Conservation (phyloP, 2,888 invertebrate genomes). For the Ditula angustiorana region DNA sequence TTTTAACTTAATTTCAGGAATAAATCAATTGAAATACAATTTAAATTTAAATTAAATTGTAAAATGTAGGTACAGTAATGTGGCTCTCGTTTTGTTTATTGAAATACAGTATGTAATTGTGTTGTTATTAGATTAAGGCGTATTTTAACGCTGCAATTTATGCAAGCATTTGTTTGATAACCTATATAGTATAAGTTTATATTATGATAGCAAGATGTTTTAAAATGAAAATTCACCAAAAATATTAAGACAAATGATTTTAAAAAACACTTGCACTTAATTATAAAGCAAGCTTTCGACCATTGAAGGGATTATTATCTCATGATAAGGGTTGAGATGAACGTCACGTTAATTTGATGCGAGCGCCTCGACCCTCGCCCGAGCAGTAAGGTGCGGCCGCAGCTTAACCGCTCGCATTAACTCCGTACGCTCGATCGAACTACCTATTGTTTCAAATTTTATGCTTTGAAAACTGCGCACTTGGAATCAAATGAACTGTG, state of each 20-base stretch:
- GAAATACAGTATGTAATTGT: no score
- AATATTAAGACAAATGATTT: background rate
- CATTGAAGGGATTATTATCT: background rate
- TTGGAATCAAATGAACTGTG: constrained; percentile 45
- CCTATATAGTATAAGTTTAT: background rate
- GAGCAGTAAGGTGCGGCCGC: background rate
- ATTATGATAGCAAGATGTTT: background rate
- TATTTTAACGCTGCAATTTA: no score
- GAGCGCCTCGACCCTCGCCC: background rate
- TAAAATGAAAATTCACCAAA: background rate
- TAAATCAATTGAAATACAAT: no score
- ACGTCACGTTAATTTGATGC: background rate
- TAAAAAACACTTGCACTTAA: no score
- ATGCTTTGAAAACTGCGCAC: constrained; percentile 45
- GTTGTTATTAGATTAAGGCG: no score
- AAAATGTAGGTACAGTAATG: no score
- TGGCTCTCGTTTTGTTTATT: no score
- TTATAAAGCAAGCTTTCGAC: background rate
- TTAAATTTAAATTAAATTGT: no score
- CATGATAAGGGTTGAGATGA: background rate
- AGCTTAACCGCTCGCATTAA: constrained; percentile 26
- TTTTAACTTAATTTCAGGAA: no score
- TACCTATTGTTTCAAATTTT: constrained; percentile 47
- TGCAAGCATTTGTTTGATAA: no score
- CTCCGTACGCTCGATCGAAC: constrained; percentile 41